phyloP scores from a whole-genome alignment of 2,888 invertebrate genomes.

The Bugulina stolonifera region DNA sequence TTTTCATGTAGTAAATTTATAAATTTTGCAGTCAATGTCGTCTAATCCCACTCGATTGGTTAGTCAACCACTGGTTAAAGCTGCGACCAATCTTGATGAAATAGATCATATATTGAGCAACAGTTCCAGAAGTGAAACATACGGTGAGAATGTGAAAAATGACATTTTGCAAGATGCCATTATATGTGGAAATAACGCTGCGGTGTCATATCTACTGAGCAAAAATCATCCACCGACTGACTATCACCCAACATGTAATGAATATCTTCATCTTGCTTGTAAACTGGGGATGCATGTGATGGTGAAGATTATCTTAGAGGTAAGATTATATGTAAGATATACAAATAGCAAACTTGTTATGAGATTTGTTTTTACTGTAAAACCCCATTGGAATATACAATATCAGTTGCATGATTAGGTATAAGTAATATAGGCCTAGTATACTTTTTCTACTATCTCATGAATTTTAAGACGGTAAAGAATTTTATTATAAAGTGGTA shows the following conservation, averaged over 20 bases:
- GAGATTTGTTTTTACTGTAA: too few species aligned
- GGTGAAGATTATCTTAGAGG: not conserved
- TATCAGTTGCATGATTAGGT: too few species aligned
- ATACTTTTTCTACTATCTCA: too few species aligned
- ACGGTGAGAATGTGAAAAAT: not conserved
- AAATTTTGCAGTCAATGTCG: too few species aligned
- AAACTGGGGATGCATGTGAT: not conserved
- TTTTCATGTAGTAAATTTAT: too few species aligned
- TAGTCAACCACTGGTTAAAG: not conserved
- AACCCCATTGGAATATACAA: too few species aligned
- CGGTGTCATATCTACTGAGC: not conserved
- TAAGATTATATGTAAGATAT: too few species aligned
- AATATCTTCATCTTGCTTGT: conserved; percentile 19
- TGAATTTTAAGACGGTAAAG: too few species aligned
- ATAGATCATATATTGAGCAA: not conserved
- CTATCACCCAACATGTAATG: conserved; percentile 9
- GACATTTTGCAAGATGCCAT: conserved; percentile 1
- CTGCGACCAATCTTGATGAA: not conserved
- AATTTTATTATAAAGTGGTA: too few species aligned
- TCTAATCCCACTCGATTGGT: too few species aligned
- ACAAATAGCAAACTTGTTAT: too few species aligned
- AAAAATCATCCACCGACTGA: not conserved
- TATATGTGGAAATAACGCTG: not conserved
- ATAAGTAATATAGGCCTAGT: too few species aligned
- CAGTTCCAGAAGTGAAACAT: not conserved